These are phyloP conservation scores for Cephalopholis sonnerati DNA, from an alignment of 2,113 vertebrate genomes.

Conservation along the genomic window DNA sequence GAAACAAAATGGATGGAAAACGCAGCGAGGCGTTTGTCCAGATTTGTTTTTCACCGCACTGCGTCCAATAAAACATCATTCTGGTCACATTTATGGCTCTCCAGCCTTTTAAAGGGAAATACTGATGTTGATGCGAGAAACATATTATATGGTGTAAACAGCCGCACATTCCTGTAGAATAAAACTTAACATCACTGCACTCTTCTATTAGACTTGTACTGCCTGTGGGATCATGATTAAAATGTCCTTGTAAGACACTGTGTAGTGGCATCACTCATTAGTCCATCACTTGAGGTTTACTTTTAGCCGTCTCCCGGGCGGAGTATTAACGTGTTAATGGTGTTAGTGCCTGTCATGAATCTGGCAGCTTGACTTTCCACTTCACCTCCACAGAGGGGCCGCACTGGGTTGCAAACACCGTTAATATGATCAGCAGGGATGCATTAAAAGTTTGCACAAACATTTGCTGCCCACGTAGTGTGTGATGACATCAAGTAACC, in stretches of 20 bases:
- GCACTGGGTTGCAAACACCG: constrained; percentile 38
- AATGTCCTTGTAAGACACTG: constrained; percentile 25
- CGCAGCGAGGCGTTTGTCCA: constrained; percentile 48
- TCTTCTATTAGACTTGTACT: constrained; percentile 28
- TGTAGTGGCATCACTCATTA: constrained; percentile 46
- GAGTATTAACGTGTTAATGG: constrained; percentile 69
- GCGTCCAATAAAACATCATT: constrained; percentile 56
- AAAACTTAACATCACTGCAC: constrained; percentile 10
- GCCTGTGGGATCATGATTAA: constrained; percentile 30
- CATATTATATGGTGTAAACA: constrained; percentile 29
- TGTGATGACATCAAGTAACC: constrained; percentile 37
- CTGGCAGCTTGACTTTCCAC: constrained; percentile 74
- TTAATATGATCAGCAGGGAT: constrained; percentile 62
- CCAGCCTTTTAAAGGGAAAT: constrained; percentile 56
- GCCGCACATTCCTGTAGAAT: constrained; percentile 3
- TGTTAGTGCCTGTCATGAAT: constrained; percentile 61
- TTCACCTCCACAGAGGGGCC: constrained; percentile 52
- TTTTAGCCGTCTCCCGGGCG: constrained; percentile 49
- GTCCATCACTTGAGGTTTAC: constrained; percentile 37
- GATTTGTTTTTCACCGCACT: constrained; percentile 52
- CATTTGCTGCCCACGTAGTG: constrained; percentile 34
- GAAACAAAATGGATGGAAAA: constrained; percentile 52
- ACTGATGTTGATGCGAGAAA: constrained; percentile 38
- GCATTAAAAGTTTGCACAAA: constrained; percentile 59
- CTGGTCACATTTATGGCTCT: constrained; percentile 66